Evolutionary conservation across 2,113 vertebrate species (phyloP).

Genomic region (Tauraco erythrolophus): DNA sequence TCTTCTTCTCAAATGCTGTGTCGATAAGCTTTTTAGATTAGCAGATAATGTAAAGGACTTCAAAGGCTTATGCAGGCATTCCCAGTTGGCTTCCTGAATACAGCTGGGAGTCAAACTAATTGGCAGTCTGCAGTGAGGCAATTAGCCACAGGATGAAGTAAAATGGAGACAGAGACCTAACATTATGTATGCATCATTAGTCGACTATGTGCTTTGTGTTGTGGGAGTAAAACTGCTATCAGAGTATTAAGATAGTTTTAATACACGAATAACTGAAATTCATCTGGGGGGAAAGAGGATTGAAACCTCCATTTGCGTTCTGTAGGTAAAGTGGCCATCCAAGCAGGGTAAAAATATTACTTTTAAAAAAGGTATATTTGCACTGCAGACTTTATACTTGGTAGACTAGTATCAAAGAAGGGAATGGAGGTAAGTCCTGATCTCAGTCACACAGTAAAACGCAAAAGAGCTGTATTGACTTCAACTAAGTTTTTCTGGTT

Average conservation of each 20-base stretch:
- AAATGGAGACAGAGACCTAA: conserved; percentile 9
- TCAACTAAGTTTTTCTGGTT: neutral
- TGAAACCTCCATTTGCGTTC: neutral
- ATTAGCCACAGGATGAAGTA: conserved; percentile 35
- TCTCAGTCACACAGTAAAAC: neutral
- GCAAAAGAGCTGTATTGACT: neutral
- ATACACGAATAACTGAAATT: neutral
- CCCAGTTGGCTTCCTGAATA: conserved; percentile 11
- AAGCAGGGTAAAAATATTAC: neutral
- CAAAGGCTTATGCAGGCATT: conserved; percentile 22
- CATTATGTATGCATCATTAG: conserved; percentile 6
- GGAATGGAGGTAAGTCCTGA: neutral
- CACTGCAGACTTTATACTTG: neutral
- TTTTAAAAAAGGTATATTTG: neutral
- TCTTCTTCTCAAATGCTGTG: neutral
- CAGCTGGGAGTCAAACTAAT: conserved; percentile 41
- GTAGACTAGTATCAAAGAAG: neutral
- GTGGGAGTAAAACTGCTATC: neutral
- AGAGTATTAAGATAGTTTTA: neutral
- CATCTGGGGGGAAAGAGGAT: too few species aligned
- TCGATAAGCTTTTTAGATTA: conserved; percentile 45
- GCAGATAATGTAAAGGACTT: conserved; percentile 43
- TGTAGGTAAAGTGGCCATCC: neutral
- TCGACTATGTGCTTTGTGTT: conserved; percentile 4
- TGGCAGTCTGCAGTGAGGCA: neutral